Base-by-base conservation (phyloP, 2,113 vertebrate species). In the Machaerirhynchus nigripectus region DNA sequence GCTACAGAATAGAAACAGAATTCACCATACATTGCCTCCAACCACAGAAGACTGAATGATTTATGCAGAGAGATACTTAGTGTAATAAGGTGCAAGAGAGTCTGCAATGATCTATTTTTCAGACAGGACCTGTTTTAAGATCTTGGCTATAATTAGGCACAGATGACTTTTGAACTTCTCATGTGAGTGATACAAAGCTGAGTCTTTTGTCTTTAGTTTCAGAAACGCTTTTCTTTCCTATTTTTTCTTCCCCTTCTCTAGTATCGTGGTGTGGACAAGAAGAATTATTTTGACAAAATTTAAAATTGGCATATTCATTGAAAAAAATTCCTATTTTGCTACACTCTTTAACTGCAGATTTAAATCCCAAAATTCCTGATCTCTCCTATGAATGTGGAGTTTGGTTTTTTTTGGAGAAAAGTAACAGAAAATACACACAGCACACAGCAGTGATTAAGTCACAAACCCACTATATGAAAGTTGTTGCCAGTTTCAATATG, bases 251-350 rank as follows among this genome's bases (percentile, higher is more conserved):
- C 28, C 11, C 9, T 53, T 47, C 15, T 46, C 23, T 47, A 82
- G 9, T 20, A 44, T 44, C 1, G 1, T 53, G 7, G 10, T 1
- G 0, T 40, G 5, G 21, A 28, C 9, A 79, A 12, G 40, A 84
- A 37, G 9, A 68, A 31, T 24, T 42, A 47, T 60, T 81, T 55
- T 60, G 17, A 79, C 7, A 79, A 70, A 70, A 85, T 26, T 47
- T 61, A 40, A 21, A 49, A 27, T 44, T 18, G 7, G 7, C 18
- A 86, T 30, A 44, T 27, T 61, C 2, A 21, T 37, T 57, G 7
- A 1, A 31, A 50, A 42, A 80, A 23, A 8, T 5, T 21, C 15
- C 15, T 50, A 2, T 71, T 87, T 80, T 64, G 15, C 19, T 69
- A n/a, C 8, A 11, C 49, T 73, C 35, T 69, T 68, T 82, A 23